Evolutionary conservation across 1,140 invertebrate species (phyloP), one percentile per base, ranked within the genome.

Genomic region (Drosophila albomicans): DNA sequence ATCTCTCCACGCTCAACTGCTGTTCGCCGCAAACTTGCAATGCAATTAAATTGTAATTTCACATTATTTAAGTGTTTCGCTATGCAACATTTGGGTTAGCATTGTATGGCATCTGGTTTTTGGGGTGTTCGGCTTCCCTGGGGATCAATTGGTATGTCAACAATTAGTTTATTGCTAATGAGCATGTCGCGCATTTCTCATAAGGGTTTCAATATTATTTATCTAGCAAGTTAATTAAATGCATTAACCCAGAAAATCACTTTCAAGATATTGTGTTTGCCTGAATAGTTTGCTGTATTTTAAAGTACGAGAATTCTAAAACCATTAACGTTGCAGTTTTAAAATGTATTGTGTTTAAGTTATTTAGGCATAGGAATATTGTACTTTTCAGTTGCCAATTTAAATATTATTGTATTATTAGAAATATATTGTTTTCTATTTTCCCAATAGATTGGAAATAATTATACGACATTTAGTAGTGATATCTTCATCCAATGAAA

Each of bases 41-140:
- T 68, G 85, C 82, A 84, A 87, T 87, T 87, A 89, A 76, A 84
- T 76, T 84, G 73, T 76, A 84, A 80, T 89, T 78, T 76, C 56
- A 67, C 77, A 87, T 87, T 87, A 87, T 89, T 87, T 78, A 89
- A 84, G 66, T 82, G 84, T 75, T 78, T 79, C 79, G 75, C 57
- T 77, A 57, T 80, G 76, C 69, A 61, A 77, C 78, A 71, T 78
- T 78, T 77, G 65, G 78, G 66, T 62, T 64, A 20, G 43, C 58
- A 79, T 66, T 52, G 74, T 62, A 59, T 68, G 51, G 46, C 46
- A 64, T 35, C 28, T 43, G 65, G 65, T 65, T 65, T 48, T 52
- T 5, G 41, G 48, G 48, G 35, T 62, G 45, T 35, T 49, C 3
- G 20, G 20, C 20, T 49, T 43, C 52, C 46, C 63, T 30, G 63